Conservation (phyloP, 2,113 vertebrate genomes). For the Nettapus auritus region DNA sequence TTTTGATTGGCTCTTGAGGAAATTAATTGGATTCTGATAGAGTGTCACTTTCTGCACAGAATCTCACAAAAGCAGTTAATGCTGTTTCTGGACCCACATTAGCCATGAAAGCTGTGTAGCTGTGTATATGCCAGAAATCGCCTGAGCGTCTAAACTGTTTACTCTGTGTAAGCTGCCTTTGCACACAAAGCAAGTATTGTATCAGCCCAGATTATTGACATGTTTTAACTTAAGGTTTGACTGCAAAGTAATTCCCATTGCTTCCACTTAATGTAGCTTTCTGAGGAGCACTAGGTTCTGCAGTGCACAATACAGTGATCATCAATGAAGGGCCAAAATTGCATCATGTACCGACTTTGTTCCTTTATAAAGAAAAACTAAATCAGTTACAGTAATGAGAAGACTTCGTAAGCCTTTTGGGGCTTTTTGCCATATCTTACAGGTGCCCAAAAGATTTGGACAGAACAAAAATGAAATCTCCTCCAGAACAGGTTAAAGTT, state of each 20-base stretch:
- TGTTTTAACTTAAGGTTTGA: not conserved
- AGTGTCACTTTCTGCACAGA: not conserved
- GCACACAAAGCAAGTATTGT: not conserved
- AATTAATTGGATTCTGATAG: not conserved
- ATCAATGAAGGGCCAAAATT: not conserved
- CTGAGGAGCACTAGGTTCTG: not conserved
- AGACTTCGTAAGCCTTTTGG: not conserved
- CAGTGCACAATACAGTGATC: not conserved
- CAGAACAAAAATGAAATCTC: not conserved
- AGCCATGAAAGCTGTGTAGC: accelerated
- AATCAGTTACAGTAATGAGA: accelerated
- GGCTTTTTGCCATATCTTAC: not conserved
- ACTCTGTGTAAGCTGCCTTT: not conserved
- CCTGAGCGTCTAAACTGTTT: not conserved
- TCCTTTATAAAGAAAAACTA: not conserved
- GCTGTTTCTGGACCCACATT: not conserved
- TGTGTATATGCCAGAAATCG: not conserved
- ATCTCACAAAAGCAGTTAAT: not conserved
- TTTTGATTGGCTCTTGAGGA: not conserved
- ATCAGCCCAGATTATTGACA: not conserved
- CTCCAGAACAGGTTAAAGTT: not conserved
- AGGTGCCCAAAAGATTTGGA: not conserved
- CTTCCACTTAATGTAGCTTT: not conserved
- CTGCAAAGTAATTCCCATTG: not conserved
- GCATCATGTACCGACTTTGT: not conserved